Evolutionary conservation across 2,797 vertebrate species (phyloP).

Genomic region (Lithobates sylvaticus): DNA sequence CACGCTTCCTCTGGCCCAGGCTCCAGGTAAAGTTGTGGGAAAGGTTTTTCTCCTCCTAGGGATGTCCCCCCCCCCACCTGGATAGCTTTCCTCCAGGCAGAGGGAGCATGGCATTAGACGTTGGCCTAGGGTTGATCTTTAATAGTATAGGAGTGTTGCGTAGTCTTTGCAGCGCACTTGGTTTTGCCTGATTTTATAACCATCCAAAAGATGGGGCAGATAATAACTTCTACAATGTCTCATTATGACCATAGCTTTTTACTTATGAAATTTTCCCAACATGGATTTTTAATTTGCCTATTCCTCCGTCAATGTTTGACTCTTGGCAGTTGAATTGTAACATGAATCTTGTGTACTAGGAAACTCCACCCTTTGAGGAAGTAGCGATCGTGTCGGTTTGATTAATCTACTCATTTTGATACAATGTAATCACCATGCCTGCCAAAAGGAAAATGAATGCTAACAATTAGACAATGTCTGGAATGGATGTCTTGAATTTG

Average conservation of each 20-base stretch:
- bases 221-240: background rate
- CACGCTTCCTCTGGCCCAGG: too few species aligned
- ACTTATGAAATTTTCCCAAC: background rate
- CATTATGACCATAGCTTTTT: background rate
- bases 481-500: constrained; percentile 12
- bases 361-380: constrained; percentile 42
- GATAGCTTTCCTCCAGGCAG: too few species aligned
- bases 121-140: too few species aligned
- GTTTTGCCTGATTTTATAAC: background rate
- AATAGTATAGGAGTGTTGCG: too few species aligned
- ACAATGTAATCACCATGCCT: constrained; percentile 49
- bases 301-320: background rate
- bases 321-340: background rate
- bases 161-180: too few species aligned
- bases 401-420: constrained; percentile 46
- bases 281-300: background rate
- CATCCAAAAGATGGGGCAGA: background rate
- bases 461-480: constrained; percentile 41
- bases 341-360: background rate
- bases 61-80: too few species aligned
- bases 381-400: constrained; percentile 16
- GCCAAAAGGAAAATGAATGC: constrained; percentile 48
- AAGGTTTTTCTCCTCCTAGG: too few species aligned
- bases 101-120: too few species aligned
- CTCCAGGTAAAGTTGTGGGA: too few species aligned